A percentile compares a stretch with the other conserved stretches of the same genome.
These are phyloP conservation scores for Lepas anatifera DNA, from an alignment of 2,888 invertebrate genomes.

Conservation along the genomic window DNA sequence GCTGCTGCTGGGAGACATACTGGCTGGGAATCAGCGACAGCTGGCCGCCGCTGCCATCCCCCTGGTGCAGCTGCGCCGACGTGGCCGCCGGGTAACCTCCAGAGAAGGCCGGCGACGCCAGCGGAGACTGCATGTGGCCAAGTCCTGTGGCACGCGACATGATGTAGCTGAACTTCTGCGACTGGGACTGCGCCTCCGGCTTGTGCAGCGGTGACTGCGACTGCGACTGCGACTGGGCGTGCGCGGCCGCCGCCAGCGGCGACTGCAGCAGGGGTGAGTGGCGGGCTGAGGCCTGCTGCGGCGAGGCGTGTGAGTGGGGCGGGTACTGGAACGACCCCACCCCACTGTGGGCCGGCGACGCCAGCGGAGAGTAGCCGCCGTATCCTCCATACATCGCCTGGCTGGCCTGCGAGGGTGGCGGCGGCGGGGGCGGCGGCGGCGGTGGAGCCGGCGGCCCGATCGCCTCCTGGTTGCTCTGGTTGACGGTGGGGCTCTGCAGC, in stretches of 20 bases:
- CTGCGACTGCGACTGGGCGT: too few species aligned
- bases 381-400: background rate
- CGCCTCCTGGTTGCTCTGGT: slow-evolving; percentile 14
- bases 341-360: background rate
- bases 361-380: background rate
- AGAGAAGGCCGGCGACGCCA: background rate
- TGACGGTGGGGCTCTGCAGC: slow-evolving; percentile 12
- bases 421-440: background rate
- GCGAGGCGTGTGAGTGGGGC: background rate
- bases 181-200: background rate
- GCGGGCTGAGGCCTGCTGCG: background rate
- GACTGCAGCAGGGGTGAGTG: background rate
- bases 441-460: background rate
- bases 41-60: background rate
- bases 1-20: slow-evolving; percentile 11
- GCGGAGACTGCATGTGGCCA: slow-evolving; percentile 2
- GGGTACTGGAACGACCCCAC: slow-evolving; percentile 2
- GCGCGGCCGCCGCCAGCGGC: background rate
- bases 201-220: background rate
- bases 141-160: background rate
- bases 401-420: background rate
- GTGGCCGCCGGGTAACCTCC: background rate
- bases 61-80: background rate
- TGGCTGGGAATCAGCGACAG: background rate
- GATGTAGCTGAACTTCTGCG: background rate